Percentiles rank a stretch among this genome's conserved stretches.
These are phyloP conservation scores for Agonopterix arenella DNA, from an alignment of 2,888 invertebrate species.

Conservation along the genomic window DNA sequence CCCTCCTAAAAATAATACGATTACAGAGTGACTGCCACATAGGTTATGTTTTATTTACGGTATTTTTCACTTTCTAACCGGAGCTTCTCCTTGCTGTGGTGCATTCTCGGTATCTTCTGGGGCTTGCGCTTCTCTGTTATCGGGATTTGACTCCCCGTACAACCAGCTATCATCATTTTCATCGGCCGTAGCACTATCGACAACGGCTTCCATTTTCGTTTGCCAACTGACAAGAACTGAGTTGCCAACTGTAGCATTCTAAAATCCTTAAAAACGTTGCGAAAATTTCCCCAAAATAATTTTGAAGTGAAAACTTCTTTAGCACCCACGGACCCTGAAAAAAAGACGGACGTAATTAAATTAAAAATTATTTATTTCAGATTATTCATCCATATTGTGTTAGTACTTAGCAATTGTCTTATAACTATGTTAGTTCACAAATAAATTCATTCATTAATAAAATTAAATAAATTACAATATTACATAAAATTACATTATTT, in stretches of 20 bases:
- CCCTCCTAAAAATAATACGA: constrained; percentile 34
- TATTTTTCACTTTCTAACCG: constrained; percentile 9
- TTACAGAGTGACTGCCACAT: background rate
- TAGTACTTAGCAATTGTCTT: no score
- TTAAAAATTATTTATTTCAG: no score
- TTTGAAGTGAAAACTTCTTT: no score
- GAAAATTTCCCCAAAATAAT: background rate
- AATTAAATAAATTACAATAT: no score
- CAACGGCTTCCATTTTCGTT: constrained; percentile 52
- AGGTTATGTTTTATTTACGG: constrained; percentile 10
- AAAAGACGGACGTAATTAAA: no score
- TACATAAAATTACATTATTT: no score
- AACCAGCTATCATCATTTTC: constrained; percentile 93
- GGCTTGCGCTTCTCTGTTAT: constrained; percentile 28
- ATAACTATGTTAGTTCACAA: no score
- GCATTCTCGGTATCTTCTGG: constrained; percentile 21
- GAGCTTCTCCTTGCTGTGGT: constrained; percentile 17
- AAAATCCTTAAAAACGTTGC: background rate
- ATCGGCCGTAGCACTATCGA: constrained; percentile 55
- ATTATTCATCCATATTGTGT: no score
- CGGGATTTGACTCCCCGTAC: constrained; percentile 86
- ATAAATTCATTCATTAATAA: no score
- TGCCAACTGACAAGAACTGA: background rate
- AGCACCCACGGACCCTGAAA: no score
- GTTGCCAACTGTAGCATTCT: background rate